These are phyloP conservation scores for Eira barbara DNA, from an alignment of 2,113 vertebrate species.

Conservation along the genomic window DNA sequence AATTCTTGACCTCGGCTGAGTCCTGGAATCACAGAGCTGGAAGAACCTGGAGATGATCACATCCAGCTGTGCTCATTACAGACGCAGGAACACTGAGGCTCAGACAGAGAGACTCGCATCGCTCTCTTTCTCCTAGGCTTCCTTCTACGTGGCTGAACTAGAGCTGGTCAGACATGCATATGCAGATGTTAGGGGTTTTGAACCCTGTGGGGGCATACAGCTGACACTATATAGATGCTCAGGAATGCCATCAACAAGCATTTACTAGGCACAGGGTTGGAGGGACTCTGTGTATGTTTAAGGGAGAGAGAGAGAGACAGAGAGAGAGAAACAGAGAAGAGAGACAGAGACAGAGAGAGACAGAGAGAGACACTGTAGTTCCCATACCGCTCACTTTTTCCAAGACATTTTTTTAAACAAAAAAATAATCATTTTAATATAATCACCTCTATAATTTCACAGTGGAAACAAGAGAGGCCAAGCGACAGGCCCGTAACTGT, in stretches of 20 bases:
- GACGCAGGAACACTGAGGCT: neutral
- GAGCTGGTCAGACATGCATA: neutral
- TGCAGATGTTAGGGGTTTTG: no score
- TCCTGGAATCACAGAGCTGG: neutral
- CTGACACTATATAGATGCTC: neutral
- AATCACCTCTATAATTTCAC: neutral
- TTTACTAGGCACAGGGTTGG: neutral
- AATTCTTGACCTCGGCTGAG: neutral
- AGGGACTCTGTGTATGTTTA: neutral
- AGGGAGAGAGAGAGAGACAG: no score
- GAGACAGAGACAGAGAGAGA: neutral
- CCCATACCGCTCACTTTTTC: neutral
- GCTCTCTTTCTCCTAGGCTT: neutral
- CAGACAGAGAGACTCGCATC: neutral
- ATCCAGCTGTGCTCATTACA: neutral
- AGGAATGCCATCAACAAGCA: neutral
- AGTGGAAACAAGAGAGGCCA: neutral
- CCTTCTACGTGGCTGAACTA: neutral
- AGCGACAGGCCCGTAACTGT: neutral
- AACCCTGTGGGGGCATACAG: neutral
- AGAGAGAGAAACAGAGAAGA: no score
- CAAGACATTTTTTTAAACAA: neutral
- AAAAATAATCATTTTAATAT: neutral
- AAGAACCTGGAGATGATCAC: neutral
- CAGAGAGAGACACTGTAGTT: fast-evolving